Conservation (phyloP, 2,113 vertebrate genomes). For the Antennarius striatus region DNA sequence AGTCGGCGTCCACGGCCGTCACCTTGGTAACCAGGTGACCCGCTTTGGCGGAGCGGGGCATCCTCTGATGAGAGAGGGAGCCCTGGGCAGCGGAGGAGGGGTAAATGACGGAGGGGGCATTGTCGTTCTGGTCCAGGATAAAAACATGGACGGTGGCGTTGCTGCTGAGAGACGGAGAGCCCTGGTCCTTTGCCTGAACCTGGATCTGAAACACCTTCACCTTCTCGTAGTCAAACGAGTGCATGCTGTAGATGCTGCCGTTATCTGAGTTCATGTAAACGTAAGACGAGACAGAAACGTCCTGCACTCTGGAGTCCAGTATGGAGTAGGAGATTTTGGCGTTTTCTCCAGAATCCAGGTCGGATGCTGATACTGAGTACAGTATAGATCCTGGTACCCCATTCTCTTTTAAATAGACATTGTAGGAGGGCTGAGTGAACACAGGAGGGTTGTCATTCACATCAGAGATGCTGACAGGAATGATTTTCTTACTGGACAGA, state of each 20-base stretch:
- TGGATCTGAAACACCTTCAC: constrained; percentile 82
- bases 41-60: constrained; percentile 76
- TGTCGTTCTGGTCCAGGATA: constrained; percentile 83
- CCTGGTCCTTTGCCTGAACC: constrained; percentile 83
- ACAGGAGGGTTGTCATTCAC: constrained; percentile 88
- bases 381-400: constrained; percentile 81
- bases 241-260: constrained; percentile 80
- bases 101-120: constrained; percentile 75
- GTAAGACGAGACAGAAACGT: constrained; percentile 79
- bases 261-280: constrained; percentile 84
- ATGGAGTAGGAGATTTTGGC: constrained; percentile 83
- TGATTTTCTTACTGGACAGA: constrained; percentile 74
- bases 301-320: constrained; percentile 75
- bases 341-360: constrained; percentile 82
- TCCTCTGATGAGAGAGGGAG: constrained; percentile 74
- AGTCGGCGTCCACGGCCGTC: constrained; percentile 83
- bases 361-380: constrained; percentile 83
- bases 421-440: constrained; percentile 80
- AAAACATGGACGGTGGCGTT: constrained; percentile 78
- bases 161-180: constrained; percentile 74
- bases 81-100: constrained; percentile 71
- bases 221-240: constrained; percentile 85
- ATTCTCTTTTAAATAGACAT: constrained; percentile 86
- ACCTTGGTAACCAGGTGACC: constrained; percentile 82
- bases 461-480: constrained; percentile 84